phyloP scores from a whole-genome alignment of 1,140 invertebrate genomes.

The Drosophila busckii region DNA sequence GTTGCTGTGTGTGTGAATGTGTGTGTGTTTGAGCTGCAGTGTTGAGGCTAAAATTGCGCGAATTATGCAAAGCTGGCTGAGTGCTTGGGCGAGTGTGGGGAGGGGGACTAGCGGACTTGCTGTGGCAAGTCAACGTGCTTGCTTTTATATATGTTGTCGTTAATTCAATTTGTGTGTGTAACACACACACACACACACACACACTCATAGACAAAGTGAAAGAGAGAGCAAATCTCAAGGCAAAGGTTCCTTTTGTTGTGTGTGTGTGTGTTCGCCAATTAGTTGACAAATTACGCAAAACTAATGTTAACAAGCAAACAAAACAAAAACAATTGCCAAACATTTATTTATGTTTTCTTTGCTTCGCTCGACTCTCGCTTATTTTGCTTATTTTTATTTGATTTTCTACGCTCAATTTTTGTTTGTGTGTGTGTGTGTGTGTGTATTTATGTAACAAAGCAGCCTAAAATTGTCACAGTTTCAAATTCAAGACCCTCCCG shows the following conservation, averaged over 20 bases:
- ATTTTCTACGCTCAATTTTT: slow-evolving; percentile 17
- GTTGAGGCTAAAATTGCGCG: slow-evolving; percentile 21
- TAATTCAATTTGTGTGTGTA: slow-evolving; percentile 62
- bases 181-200: slow-evolving; percentile 21
- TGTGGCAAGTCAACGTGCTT: slow-evolving; percentile 13
- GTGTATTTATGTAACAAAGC: slow-evolving; percentile 62
- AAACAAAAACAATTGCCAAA: background rate
- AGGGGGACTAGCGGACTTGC: too few species aligned
- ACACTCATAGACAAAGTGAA: too few species aligned
- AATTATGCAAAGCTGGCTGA: slow-evolving; percentile 39
- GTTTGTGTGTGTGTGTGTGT: background rate
- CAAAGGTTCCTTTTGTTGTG: slow-evolving; percentile 3
- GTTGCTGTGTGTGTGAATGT: background rate
- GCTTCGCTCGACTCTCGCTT: slow-evolving; percentile 4
- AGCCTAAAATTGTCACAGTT: slow-evolving; percentile 35
- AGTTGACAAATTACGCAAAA: slow-evolving; percentile 76
- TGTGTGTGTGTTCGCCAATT: slow-evolving; percentile 49
- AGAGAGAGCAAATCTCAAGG: slow-evolving; percentile 29
- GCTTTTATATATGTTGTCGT: slow-evolving; percentile 29
- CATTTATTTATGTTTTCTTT: slow-evolving; percentile 8
- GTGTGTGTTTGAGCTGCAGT: slow-evolving; percentile 2
- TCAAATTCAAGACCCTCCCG: slow-evolving; percentile 7
- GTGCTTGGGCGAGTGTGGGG: slow-evolving; percentile 4
- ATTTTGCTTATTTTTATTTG: background rate
- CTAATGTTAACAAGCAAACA: slow-evolving; percentile 45